Percentiles rank a stretch among this genome's conserved stretches.
Evolutionary conservation across 2,113 vertebrate genomes (phyloP).

Genomic region (Pelmatolapia mariae): DNA sequence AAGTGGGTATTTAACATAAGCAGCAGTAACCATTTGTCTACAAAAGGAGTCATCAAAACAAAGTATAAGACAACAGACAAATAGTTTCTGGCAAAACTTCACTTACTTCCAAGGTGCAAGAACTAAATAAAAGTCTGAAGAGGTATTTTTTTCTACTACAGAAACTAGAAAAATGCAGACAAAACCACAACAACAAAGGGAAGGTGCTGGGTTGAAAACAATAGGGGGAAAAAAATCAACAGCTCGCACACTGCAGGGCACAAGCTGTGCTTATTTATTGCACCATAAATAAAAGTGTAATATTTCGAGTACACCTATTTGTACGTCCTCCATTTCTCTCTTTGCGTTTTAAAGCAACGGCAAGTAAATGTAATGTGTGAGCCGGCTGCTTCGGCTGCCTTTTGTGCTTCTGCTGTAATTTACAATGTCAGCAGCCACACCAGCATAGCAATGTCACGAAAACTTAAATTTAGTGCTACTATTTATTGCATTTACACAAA

Average conservation of each 20-base stretch:
- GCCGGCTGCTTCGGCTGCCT: not conserved
- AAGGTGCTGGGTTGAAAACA: not conserved
- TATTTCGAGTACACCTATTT: not conserved
- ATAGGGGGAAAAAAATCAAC: not conserved
- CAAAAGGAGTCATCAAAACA: not conserved
- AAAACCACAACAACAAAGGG: not conserved
- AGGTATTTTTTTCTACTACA: not conserved
- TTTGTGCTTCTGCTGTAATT: not conserved
- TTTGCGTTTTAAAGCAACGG: not conserved
- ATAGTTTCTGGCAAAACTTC: not conserved
- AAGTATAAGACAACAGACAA: not conserved
- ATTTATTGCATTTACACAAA: not conserved
- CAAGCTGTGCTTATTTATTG: not conserved
- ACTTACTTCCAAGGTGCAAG: not conserved
- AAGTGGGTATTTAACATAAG: not conserved
- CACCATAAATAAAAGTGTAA: not conserved
- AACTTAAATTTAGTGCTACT: not conserved
- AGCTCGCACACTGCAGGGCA: not conserved
- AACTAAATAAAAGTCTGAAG: not conserved
- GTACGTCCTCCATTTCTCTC: fast-evolving
- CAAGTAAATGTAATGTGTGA: not conserved
- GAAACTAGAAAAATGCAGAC: not conserved
- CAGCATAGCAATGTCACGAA: not conserved
- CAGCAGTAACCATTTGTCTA: not conserved
- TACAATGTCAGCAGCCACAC: not conserved